Conservation (phyloP, 2,888 invertebrate species). For the Odontothrips loti region DNA sequence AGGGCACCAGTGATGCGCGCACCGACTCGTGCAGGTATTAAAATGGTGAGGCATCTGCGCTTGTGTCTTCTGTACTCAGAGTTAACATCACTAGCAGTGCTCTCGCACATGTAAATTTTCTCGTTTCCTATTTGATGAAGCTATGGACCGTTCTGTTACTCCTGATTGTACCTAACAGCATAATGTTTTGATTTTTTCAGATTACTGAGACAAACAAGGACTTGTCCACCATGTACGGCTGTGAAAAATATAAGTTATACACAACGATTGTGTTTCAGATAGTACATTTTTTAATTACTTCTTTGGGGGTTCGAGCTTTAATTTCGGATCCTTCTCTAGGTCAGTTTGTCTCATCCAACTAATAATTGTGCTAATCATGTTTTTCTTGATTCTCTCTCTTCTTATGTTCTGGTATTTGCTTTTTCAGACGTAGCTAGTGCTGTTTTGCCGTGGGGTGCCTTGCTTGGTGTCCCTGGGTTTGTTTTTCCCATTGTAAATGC, state of each 20-base stretch:
- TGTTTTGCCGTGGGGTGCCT: background rate
- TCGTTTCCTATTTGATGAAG: background rate
- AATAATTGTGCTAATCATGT: background rate
- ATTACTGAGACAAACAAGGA: background rate
- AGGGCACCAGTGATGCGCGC: background rate
- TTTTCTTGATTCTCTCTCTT: background rate
- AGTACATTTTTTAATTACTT: background rate
- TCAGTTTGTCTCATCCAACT: background rate
- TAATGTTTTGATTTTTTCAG: background rate
- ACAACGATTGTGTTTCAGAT: background rate
- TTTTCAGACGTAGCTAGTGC: background rate
- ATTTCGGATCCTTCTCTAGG: background rate
- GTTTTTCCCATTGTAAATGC: background rate
- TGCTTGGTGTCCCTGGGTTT: background rate
- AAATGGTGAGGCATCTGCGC: background rate
- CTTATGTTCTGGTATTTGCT: background rate
- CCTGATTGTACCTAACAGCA: background rate
- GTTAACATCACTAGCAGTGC: background rate
- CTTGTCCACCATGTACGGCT: background rate
- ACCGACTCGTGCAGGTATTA: background rate
- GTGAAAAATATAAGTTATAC: background rate
- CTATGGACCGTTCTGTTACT: background rate
- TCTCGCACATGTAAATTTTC: no score
- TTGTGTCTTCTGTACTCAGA: background rate
- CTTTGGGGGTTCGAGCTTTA: background rate